These are phyloP conservation scores for Porphyrio hochstetteri DNA, from an alignment of 2,113 vertebrate species.

Conservation along the genomic window DNA sequence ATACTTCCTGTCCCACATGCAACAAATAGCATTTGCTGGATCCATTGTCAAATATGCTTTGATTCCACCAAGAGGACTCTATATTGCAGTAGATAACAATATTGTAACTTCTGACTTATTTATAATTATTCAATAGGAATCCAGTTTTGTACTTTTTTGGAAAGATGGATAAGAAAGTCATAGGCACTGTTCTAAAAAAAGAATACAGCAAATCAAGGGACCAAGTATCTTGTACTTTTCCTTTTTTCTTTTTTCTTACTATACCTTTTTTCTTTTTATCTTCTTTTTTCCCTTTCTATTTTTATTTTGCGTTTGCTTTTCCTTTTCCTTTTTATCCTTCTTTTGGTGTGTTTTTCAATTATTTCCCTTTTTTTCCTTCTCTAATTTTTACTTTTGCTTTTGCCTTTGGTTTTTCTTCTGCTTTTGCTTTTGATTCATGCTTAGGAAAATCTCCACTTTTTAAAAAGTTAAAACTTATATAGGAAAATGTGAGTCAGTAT, in stretches of 20 bases:
- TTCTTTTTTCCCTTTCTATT: accelerated
- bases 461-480: background rate
- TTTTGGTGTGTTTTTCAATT: background rate
- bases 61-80: background rate
- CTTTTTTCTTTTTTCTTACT: background rate
- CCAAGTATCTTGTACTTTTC: background rate
- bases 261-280: no score
- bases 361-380: background rate
- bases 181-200: background rate
- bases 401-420: background rate
- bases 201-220: background rate
- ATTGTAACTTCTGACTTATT: background rate
- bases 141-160: background rate
- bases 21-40: background rate
- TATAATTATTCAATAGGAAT: background rate
- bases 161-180: background rate
- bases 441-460: background rate
- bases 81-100: background rate
- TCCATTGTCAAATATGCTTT: background rate
- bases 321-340: accelerated
- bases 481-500: background rate
- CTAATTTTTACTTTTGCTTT: background rate
- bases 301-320: background rate
- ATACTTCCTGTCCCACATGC: background rate
- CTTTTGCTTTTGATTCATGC: background rate